Conservation (phyloP, 2,797 vertebrate genomes). For the Orestias chungarensis region DNA sequence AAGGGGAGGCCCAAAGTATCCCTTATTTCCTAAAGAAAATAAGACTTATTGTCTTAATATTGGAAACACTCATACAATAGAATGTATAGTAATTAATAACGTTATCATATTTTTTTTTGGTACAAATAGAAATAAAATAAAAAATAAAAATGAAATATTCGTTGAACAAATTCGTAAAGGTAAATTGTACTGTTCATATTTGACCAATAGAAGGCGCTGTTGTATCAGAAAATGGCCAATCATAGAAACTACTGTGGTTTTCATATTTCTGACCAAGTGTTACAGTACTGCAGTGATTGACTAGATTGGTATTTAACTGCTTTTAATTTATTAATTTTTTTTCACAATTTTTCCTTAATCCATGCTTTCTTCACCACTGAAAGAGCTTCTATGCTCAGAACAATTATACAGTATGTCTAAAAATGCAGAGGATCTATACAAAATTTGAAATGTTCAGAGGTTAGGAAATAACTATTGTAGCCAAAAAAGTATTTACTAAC, state of each 20-base stretch:
- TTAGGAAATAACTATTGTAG: not conserved
- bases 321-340: not conserved
- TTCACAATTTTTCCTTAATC: not conserved
- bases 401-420: not conserved
- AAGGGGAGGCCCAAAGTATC: no score
- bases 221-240: slow-evolving; percentile 28
- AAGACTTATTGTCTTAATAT: not conserved
- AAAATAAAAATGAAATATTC: not conserved
- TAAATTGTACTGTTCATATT: not conserved
- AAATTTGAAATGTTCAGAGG: not conserved
- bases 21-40: not conserved
- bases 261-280: not conserved
- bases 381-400: not conserved
- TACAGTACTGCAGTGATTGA: slow-evolving; percentile 7
- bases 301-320: not conserved
- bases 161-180: no score
- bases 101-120: not conserved
- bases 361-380: not conserved
- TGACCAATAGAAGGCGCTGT: slow-evolving; percentile 51
- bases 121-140: not conserved
- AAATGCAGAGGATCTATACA: not conserved
- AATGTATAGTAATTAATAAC: not conserved
- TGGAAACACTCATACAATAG: not conserved
- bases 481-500: not conserved
- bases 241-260: not conserved